Evolutionary conservation across 2,888 invertebrate genomes (phyloP).

Genomic region (Harpalus rufipes): DNA sequence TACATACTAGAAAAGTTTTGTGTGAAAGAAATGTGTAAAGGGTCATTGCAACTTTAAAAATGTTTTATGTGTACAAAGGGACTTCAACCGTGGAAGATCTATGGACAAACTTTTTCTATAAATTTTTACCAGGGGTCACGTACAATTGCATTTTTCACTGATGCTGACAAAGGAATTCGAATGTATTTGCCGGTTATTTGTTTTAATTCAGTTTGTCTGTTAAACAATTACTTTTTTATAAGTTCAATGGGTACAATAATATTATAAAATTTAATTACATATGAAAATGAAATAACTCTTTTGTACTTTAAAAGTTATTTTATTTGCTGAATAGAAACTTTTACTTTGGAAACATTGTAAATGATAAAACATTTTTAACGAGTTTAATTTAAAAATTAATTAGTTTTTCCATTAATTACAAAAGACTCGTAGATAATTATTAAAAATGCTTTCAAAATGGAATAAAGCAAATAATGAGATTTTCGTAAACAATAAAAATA

Average conservation of each 20-base stretch:
- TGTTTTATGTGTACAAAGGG: conserved; percentile 9
- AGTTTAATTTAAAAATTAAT: conserved; percentile 22
- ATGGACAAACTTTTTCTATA: conserved; percentile 33
- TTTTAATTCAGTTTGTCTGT: background rate
- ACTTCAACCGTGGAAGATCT: conserved; percentile 25
- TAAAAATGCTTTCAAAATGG: conserved; percentile 21
- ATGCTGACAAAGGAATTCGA: background rate
- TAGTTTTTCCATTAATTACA: conserved; percentile 7
- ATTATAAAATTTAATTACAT: too few species aligned
- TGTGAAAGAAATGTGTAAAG: background rate
- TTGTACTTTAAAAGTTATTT: too few species aligned
- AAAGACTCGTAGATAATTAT: conserved; percentile 7
- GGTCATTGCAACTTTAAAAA: conserved; percentile 33
- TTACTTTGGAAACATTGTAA: background rate
- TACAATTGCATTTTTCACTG: background rate
- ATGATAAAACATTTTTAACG: background rate
- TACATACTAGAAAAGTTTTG: background rate
- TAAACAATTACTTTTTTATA: too few species aligned
- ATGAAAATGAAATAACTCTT: too few species aligned
- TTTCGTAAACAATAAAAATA: conserved; percentile 36
- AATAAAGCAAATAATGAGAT: background rate
- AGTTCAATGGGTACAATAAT: too few species aligned
- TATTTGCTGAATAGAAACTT: too few species aligned
- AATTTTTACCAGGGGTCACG: conserved; percentile 12
- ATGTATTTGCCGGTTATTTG: background rate